These are phyloP conservation scores for Carabus problematicus DNA, from an alignment of 2,888 invertebrate genomes.

Conservation along the genomic window DNA sequence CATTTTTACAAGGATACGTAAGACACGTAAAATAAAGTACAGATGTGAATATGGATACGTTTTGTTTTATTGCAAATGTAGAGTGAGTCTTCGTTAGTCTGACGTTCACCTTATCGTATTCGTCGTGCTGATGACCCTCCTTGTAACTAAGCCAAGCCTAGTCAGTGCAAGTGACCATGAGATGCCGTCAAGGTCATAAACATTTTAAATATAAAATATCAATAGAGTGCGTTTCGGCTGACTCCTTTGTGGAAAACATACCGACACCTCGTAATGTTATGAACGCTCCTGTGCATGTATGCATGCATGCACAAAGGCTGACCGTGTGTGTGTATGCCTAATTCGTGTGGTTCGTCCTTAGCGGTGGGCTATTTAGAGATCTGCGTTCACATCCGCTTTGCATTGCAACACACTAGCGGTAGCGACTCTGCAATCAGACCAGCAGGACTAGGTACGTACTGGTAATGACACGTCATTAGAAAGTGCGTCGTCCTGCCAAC, in stretches of 20 bases:
- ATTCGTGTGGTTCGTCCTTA: too few species aligned
- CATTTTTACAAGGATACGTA: too few species aligned
- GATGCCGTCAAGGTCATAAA: conserved; percentile 21
- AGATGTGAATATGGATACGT: too few species aligned
- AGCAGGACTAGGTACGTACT: background rate
- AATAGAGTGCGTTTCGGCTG: conserved; percentile 7
- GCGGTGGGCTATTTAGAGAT: background rate
- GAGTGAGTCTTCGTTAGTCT: background rate
- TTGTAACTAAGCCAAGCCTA: conserved; percentile 30
- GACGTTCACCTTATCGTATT: conserved; percentile 1
- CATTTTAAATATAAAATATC: conserved; percentile 19
- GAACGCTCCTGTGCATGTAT: too few species aligned
- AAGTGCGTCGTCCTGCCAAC: conserved; percentile 33
- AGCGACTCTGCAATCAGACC: background rate
- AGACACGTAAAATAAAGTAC: too few species aligned
- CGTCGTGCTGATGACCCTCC: conserved; percentile 38
- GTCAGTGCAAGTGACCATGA: conserved; percentile 35
- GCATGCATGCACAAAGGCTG: background rate
- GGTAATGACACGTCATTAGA: background rate
- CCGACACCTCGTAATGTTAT: too few species aligned
- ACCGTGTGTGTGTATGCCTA: background rate
- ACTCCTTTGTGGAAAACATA: background rate
- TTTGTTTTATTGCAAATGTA: too few species aligned
- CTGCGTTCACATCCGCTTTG: conserved; percentile 3
- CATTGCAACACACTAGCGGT: background rate